Evolutionary conservation across 2,888 invertebrate species (phyloP).

Genomic region (Labia minor): DNA sequence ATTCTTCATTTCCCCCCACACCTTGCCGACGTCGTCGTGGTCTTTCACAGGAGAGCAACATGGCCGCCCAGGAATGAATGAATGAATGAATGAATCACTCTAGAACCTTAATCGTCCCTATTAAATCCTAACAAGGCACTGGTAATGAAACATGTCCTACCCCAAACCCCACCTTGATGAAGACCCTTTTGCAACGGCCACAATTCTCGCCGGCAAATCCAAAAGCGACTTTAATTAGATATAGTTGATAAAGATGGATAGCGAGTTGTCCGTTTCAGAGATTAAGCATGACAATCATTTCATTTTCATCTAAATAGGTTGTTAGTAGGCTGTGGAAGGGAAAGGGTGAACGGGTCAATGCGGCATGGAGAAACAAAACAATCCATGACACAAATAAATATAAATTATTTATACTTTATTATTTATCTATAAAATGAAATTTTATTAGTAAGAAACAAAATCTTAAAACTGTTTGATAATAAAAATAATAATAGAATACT

Average conservation of each 20-base stretch:
- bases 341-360: neutral
- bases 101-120: neutral
- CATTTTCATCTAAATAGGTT: slow-evolving; percentile 13
- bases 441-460: too few relatives aligned
- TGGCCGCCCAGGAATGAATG: slow-evolving; percentile 1
- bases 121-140: slow-evolving; percentile 13
- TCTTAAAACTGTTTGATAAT: too few relatives aligned
- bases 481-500: too few relatives aligned
- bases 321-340: neutral
- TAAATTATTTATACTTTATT: too few relatives aligned
- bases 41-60: neutral
- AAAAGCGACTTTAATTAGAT: slow-evolving; percentile 13
- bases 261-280: slow-evolving; percentile 13
- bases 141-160: slow-evolving; percentile 13
- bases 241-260: slow-evolving; percentile 13
- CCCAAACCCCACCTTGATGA: neutral
- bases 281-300: slow-evolving; percentile 13
- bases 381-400: too few relatives aligned
- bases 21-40: neutral
- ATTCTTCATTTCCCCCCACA: neutral
- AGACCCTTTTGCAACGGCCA: slow-evolving; percentile 2
- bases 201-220: neutral
- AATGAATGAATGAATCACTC: slow-evolving; percentile 13
- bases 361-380: too few relatives aligned
- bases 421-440: too few relatives aligned